Percentiles rank a stretch among this genome's conserved stretches.
phyloP scores from a whole-genome alignment of 2,113 vertebrate genomes.

The zebrafish (Danio rerio) region DNA sequence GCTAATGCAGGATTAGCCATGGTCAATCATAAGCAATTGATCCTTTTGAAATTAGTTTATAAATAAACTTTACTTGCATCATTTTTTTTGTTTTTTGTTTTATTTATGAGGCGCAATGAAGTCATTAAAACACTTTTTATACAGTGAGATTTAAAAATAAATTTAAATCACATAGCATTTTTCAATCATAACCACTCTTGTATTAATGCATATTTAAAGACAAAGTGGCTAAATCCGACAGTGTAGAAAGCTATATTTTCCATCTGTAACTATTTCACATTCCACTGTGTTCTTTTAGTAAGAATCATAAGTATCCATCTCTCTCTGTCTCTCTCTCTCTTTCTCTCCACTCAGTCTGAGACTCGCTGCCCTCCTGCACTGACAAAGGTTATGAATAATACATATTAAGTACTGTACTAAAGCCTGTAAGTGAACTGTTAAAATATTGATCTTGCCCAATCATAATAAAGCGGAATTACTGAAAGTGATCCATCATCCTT shows the following conservation, averaged over 20 bases:
- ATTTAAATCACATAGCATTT: neutral
- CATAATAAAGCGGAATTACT: conserved; percentile 81
- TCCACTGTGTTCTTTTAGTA: conserved; percentile 27
- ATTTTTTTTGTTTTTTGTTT: too few species aligned
- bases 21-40: too few species aligned
- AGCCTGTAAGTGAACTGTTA: conserved; percentile 76
- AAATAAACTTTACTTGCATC: too few species aligned
- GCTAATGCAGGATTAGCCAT: too few species aligned
- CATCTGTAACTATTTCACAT: conserved; percentile 1
- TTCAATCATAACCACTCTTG: neutral
- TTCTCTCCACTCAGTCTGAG: conserved; percentile 14
- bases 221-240: neutral
- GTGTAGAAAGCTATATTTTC: neutral
- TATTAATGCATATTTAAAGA: neutral
- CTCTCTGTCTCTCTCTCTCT: conserved; percentile 48
- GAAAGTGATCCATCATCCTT: conserved; percentile 77
- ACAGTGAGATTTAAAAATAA: too few species aligned
- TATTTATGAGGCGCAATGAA: too few species aligned
- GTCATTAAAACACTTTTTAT: too few species aligned
- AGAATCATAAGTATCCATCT: conserved; percentile 50
- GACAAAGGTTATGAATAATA: conserved; percentile 80
- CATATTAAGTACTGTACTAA: conserved; percentile 76
- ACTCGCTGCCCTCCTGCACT: conserved; percentile 41
- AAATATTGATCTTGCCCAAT: conserved; percentile 83
- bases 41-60: too few species aligned